phyloP scores from a whole-genome alignment of 2,113 vertebrate genomes.

The Nanorana parkeri region DNA sequence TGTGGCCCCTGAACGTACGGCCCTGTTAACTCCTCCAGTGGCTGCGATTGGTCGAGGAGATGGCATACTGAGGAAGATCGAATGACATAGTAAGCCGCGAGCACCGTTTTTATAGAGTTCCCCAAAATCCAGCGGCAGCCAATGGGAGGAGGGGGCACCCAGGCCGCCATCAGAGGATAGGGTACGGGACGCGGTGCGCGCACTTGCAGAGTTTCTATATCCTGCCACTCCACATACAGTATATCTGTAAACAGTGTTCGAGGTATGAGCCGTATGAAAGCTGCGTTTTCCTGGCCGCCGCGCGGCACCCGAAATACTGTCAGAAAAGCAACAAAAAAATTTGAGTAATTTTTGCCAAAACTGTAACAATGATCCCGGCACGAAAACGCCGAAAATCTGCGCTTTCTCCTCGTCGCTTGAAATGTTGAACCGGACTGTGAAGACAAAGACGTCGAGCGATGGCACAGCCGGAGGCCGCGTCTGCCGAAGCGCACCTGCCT shows the following conservation, averaged over 20 bases:
- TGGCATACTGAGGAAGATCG: background rate
- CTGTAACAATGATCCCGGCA: conserved; percentile 27
- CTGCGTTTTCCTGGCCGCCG: conserved; percentile 85
- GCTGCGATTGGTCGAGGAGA: background rate
- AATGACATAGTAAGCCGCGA: background rate
- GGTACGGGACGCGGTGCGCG: background rate
- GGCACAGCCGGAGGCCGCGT: no score
- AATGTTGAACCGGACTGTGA: background rate
- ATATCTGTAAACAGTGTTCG: conserved; percentile 87
- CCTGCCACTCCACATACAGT: conserved; percentile 32
- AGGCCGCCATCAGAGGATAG: background rate
- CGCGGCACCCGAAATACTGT: conserved; percentile 85
- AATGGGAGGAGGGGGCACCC: background rate
- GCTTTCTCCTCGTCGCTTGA: background rate
- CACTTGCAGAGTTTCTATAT: conserved; percentile 9
- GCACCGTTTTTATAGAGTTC: background rate
- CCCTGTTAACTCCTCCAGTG: background rate
- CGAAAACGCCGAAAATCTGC: background rate
- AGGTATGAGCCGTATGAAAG: conserved; percentile 89
- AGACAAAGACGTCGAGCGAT: background rate
- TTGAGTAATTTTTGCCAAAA: background rate
- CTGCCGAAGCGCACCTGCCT: no score
- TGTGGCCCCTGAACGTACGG: no score
- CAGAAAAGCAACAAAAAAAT: conserved; percentile 66
- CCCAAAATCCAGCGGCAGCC: conserved; percentile 46